These are phyloP conservation scores for Arnoldichthys spilopterus DNA, from an alignment of 2,797 vertebrate genomes.

Conservation along the genomic window DNA sequence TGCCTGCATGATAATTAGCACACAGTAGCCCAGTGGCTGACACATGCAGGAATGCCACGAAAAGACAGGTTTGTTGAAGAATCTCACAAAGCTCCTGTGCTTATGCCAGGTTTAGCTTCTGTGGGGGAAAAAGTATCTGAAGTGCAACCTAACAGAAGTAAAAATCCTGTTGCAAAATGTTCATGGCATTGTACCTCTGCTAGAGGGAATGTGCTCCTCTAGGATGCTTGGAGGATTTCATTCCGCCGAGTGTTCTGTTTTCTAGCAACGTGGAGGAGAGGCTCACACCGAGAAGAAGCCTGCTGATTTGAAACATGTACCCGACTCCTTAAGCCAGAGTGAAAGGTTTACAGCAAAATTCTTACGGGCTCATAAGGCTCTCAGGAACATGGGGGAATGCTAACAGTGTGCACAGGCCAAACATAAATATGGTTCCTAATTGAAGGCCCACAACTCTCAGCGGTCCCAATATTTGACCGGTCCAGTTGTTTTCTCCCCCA, in stretches of 20 bases:
- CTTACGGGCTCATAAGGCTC: conserved; percentile 41
- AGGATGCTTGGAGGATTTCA: conserved; percentile 24
- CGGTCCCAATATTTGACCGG: conserved; percentile 43
- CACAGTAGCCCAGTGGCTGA: conserved; percentile 1
- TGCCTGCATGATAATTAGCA: conserved; percentile 50
- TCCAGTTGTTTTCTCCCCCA: conserved; percentile 1
- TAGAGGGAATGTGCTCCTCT: conserved; percentile 1
- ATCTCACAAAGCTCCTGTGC: background rate
- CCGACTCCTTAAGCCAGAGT: conserved; percentile 14
- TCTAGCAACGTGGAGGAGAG: background rate
- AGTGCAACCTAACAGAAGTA: conserved; percentile 18
- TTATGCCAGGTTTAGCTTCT: conserved; percentile 6
- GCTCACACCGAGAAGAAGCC: conserved; percentile 7
- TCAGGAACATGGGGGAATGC: conserved; percentile 46
- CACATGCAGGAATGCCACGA: conserved; percentile 16
- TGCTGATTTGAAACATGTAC: conserved; percentile 34
- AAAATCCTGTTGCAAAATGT: background rate
- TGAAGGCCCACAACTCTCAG: conserved; percentile 26
- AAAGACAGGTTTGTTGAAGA: conserved; percentile 24
- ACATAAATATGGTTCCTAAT: conserved; percentile 49
- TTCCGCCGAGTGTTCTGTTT: conserved; percentile 35
- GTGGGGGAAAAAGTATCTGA: background rate
- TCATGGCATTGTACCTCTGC: conserved; percentile 21
- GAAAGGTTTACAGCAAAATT: conserved; percentile 53
- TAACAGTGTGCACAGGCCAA: conserved; percentile 45